Percentiles rank a stretch among this genome's conserved stretches.
These are phyloP conservation scores for Calosoma granatense DNA, from an alignment of 1,140 invertebrate species.

Conservation along the genomic window DNA sequence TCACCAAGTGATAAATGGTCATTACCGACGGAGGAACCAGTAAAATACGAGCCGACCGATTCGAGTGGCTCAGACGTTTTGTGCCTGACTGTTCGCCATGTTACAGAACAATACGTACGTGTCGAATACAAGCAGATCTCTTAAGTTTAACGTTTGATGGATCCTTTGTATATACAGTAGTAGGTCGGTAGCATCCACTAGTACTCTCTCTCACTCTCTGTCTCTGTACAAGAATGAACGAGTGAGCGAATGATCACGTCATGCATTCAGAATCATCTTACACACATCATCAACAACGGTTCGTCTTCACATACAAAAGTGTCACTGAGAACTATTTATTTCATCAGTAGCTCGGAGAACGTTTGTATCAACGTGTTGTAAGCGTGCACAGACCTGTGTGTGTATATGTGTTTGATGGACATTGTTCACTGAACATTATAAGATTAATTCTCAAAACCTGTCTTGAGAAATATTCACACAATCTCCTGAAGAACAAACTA, in stretches of 20 bases:
- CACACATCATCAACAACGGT: too few species aligned
- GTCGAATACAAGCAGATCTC: conserved; percentile 1
- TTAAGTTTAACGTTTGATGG: not conserved
- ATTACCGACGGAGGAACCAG: conserved; percentile 21
- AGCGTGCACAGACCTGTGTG: too few species aligned
- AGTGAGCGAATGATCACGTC: too few species aligned
- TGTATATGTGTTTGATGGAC: too few species aligned
- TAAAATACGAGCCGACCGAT: conserved; percentile 13
- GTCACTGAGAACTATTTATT: too few species aligned
- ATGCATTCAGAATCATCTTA: conserved; percentile 2
- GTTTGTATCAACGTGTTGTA: too few species aligned
- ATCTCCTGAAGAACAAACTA: too few species aligned
- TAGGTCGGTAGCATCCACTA: not conserved
- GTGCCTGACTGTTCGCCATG: not conserved
- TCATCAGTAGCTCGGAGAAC: too few species aligned
- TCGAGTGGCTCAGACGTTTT: conserved; percentile 5
- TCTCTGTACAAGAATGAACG: not conserved
- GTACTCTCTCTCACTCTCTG: not conserved
- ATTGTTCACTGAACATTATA: too few species aligned
- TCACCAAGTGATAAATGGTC: conserved; percentile 25
- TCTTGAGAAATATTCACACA: too few species aligned
- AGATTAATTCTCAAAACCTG: too few species aligned
- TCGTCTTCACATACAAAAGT: too few species aligned
- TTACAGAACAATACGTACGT: conserved; percentile 2
- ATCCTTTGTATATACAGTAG: not conserved